A percentile compares a stretch with the other conserved stretches of the same genome.
Evolutionary conservation across 2,888 invertebrate species (phyloP).

Genomic region (Trissolcus japonicus): DNA sequence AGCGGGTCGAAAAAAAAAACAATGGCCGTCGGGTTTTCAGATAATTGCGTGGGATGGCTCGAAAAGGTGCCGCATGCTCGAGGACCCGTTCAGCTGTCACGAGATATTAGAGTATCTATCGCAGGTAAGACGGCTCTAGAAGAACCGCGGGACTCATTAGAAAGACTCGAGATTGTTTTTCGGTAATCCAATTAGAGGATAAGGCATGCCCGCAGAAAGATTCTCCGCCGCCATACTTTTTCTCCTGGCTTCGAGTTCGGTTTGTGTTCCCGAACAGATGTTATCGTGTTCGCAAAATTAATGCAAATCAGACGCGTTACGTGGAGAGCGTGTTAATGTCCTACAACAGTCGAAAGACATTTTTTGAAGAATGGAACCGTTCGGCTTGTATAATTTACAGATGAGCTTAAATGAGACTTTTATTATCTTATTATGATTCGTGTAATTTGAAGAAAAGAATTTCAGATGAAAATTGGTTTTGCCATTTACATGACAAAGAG

Average conservation of each 20-base stretch:
- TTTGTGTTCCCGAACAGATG: conserved; percentile 44
- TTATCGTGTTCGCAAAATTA: conserved; percentile 46
- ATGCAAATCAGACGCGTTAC: conserved; percentile 39
- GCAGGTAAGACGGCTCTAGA: conserved; percentile 50
- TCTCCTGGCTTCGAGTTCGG: conserved; percentile 32
- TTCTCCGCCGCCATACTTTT: conserved; percentile 28
- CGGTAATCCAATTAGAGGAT: conserved; percentile 69
- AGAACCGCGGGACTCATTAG: conserved; percentile 62
- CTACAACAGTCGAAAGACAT: neutral
- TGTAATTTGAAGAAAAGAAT: neutral
- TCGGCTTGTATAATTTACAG: no score
- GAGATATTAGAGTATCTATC: conserved; percentile 67
- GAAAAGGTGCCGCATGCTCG: conserved; percentile 66
- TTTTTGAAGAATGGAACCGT: neutral
- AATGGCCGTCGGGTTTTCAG: conserved; percentile 62
- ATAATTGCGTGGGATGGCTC: conserved; percentile 71
- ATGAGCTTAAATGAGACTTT: no score
- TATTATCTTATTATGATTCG: no score
- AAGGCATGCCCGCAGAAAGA: conserved; percentile 57
- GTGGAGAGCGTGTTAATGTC: conserved; percentile 27
- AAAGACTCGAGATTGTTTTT: conserved; percentile 67
- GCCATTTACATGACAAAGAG: no score
- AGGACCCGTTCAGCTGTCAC: conserved; percentile 66
- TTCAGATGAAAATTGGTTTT: conserved; percentile 1
- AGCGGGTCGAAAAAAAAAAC: conserved; percentile 24